Evolutionary conservation across 1,140 invertebrate genomes (phyloP), one percentile per base, ranked within the genome.

Genomic region (Cephus cinctus): DNA sequence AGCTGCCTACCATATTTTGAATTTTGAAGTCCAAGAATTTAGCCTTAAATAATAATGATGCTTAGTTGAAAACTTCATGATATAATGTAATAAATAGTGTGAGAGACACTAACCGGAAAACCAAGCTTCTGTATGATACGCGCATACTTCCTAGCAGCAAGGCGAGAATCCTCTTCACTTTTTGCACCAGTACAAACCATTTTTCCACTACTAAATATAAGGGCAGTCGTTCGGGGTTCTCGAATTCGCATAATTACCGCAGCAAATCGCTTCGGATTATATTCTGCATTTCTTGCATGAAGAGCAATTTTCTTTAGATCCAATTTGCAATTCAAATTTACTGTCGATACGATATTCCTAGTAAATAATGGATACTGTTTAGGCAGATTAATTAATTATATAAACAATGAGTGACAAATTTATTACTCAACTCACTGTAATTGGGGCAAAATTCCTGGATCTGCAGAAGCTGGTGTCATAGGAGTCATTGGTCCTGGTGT

Each of bases 171-270:
- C 65, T 98, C 96, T 80, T 99, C 97, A 82, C 94, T 98, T 80
- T 99, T 99, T 1, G 98, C 98, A 14, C 98, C 98, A 1, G 98
- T 99, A 72, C 98, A 99, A 0, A 99, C 98, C 97, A 99, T 99
- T 84, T 99, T 99, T 0, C 98, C 98, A 30, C 96, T 98, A 63
- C 94, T 97, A 69, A 99, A 99, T 57, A 99, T 99, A 8, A 99
- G 77, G 9, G 98, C 98, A 16, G 98, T 99, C 2, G 98, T 99
- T 57, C 98, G 79, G 0, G 98, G 98, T 70, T 99, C 96, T 70
- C 97, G 81, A 66, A 99, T 99, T 69, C 98, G 82, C 98, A 99
- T 99, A 44, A 99, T 99, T 0, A 99, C 97, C 51, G 98, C 98
- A 38, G 98, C 97, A 84, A 99, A 99, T 73, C 98, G 88, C 78